Evolutionary conservation across 2,797 vertebrate genomes (phyloP), one percentile per base, ranked within the genome.

Genomic region (Trematomus bernacchii): DNA sequence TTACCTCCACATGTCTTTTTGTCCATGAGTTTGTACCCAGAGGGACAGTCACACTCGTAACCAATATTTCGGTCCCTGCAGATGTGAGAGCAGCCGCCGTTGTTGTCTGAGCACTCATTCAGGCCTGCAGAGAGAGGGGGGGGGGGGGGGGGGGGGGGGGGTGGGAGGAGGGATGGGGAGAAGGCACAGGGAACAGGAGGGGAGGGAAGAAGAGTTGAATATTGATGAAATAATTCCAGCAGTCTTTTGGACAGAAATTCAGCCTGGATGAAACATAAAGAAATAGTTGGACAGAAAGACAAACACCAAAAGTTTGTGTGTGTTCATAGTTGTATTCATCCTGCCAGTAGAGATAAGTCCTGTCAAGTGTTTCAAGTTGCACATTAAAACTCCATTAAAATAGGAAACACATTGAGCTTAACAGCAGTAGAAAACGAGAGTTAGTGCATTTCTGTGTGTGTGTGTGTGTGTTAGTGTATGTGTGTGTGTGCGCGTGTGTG

Each of bases 1-100:
- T 96, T 96, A 99, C 98, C 98, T 93, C 97, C 97, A 79, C 98
- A 99, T 6, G 97, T 98, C 95, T 97, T 99, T 91, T 97, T 97
- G 93, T 99, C 97, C 93, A 98, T 91, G 48, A 99, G 97, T 89
- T 94, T 97, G 94, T 97, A 99, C 52, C 98, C 98, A 0, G 96
- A 87, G 2, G 97, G 98, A 92, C 98, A 99, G 63, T 97, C 95
- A 19, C 98, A 99, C 88, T 97, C 96, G 10, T 96, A 97, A 80
- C 98, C 97, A 0, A 99, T 96, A 87, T 91, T 96, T 80, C 93
- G 94, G 93, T 99, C 97, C 46, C 91, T 96, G 95, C 98, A 99
- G 92, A 97, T 95, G 93, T 99, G 98, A 42, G 98, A 99, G 89
- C 98, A 99, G 84, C 97, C 98, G 0, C 98, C 98, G 27, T 99